Percentiles rank a stretch among this genome's conserved stretches.
These are phyloP conservation scores for Gadopsis marmoratus DNA, from an alignment of 2,797 vertebrate species.

Conservation along the genomic window DNA sequence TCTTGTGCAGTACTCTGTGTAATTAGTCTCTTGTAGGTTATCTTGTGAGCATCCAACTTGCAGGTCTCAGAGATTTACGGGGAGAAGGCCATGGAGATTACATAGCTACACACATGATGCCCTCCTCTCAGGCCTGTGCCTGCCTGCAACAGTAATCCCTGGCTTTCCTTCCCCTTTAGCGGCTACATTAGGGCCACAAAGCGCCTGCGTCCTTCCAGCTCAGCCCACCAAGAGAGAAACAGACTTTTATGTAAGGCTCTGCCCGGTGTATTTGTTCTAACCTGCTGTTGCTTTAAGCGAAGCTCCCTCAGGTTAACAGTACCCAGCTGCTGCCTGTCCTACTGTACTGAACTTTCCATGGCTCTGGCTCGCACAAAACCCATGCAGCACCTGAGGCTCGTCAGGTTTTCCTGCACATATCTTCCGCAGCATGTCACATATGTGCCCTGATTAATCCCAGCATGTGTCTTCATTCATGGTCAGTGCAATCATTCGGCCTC, in stretches of 20 bases:
- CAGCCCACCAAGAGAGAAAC: conserved; percentile 69
- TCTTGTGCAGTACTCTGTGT: conserved; percentile 23
- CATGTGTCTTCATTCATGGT: conserved; percentile 71
- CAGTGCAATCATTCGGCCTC: conserved; percentile 62
- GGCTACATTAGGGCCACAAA: conserved; percentile 59
- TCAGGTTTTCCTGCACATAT: conserved; percentile 51
- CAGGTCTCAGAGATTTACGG: conserved; percentile 56
- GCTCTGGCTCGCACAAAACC: conserved; percentile 45
- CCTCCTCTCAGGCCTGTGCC: conserved; percentile 63
- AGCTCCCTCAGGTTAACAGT: conserved; percentile 68
- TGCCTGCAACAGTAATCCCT: conserved; percentile 72
- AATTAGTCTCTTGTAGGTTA: conserved; percentile 31
- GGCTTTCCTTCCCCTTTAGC: conserved; percentile 56
- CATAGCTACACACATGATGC: conserved; percentile 64
- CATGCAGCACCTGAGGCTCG: conserved; percentile 69
- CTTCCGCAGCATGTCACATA: conserved; percentile 64
- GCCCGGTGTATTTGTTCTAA: conserved; percentile 70
- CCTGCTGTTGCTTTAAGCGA: conserved; percentile 70
- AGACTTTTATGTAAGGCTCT: conserved; percentile 82
- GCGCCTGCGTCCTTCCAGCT: conserved; percentile 64
- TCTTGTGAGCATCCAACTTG: conserved; percentile 44
- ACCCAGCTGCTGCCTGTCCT: conserved; percentile 69
- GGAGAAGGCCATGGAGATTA: conserved; percentile 71
- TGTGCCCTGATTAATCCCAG: conserved; percentile 65
- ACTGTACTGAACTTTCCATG: conserved; percentile 48